Evolutionary conservation across 1,140 invertebrate genomes (phyloP), one percentile per base, ranked within the genome.

Genomic region (Drosophila tani): DNA sequence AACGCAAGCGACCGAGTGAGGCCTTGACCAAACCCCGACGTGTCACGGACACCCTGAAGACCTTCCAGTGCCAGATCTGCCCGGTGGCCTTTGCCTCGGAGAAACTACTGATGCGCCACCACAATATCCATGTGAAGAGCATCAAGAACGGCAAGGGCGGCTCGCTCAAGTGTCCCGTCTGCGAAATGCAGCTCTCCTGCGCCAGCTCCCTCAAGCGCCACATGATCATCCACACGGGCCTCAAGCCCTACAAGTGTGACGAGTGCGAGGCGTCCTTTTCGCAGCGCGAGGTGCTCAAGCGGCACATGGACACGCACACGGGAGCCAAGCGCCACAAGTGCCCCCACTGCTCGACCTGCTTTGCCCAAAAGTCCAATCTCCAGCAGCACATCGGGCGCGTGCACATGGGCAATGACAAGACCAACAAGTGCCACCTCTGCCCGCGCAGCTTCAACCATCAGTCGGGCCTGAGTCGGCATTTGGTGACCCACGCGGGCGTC

Each of bases 301-400:
- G 97, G 0, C 97, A 98, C 93, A 94, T 97, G 75, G 95, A 97
- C 91, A 96, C 96, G n/a, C 97, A 98, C 84, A 96, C 96, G 1
- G 97, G 97, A 9, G 95, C 96, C 75, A 96, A 97, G 85, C 97
- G 97, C 1, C 97, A 96, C 93, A 95, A 95, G 81, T 98, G 97
- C 91, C 94, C 95, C 43, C 94, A 95, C 70, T 98, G 97, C 87
- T 93, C 94, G 1, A 96, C 97, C 79, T 95, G 95, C 53, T 96
- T 96, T 88, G 96, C 95, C 2, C 96, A 96, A 87, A 95, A 95
- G 47, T 95, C 95, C 77, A 95, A 95, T 14, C 92, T 96, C 2
- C 93, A 94, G 50, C 93, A 95, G 11, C 96, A 96, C 81, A 94
- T 95, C 82, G 93, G 95, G 9, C 93, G 94, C 15, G 95, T 96